Percentiles rank a stretch among this genome's conserved stretches.
phyloP scores from a whole-genome alignment of 1,140 invertebrate species.

The Pogonognathellus flavescens region DNA sequence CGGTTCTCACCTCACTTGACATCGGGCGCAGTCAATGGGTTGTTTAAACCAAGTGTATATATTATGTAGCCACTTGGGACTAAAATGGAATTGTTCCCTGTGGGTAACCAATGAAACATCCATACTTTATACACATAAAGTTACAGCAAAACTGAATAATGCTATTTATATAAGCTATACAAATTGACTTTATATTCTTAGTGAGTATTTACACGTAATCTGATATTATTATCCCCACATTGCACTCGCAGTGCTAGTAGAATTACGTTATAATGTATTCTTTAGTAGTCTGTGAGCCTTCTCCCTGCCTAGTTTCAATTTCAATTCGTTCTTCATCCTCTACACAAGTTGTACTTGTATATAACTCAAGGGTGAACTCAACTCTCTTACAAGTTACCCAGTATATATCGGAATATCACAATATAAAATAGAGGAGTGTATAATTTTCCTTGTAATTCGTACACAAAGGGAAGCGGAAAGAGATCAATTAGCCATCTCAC shows the following conservation, averaged over 20 bases:
- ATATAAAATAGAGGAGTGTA: neutral
- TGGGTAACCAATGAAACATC: conserved; percentile 40
- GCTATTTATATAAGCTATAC: too few relatives aligned
- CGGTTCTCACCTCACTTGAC: conserved; percentile 19
- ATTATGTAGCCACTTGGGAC: conserved; percentile 11
- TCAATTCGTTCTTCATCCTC: neutral
- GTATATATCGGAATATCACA: too few relatives aligned
- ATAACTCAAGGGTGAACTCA: too few relatives aligned
- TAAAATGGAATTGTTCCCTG: conserved; percentile 49
- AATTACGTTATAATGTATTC: too few relatives aligned
- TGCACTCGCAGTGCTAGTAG: too few relatives aligned
- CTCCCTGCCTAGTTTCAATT: neutral
- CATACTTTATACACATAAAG: neutral
- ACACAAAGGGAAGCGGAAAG: conserved; percentile 34
- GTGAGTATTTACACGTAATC: too few relatives aligned
- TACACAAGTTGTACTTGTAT: neutral
- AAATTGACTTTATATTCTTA: too few relatives aligned
- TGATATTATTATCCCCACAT: too few relatives aligned
- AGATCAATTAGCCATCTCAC: conserved; percentile 45
- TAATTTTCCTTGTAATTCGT: conserved; percentile 22
- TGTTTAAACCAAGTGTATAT: conserved; percentile 25
- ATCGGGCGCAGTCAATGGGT: conserved; percentile 29
- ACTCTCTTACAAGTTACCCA: neutral
- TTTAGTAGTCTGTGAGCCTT: neutral
- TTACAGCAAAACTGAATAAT: too few relatives aligned